Base-by-base conservation (phyloP, 2,888 invertebrate genomes). In the Ormyrus thymus region DNA sequence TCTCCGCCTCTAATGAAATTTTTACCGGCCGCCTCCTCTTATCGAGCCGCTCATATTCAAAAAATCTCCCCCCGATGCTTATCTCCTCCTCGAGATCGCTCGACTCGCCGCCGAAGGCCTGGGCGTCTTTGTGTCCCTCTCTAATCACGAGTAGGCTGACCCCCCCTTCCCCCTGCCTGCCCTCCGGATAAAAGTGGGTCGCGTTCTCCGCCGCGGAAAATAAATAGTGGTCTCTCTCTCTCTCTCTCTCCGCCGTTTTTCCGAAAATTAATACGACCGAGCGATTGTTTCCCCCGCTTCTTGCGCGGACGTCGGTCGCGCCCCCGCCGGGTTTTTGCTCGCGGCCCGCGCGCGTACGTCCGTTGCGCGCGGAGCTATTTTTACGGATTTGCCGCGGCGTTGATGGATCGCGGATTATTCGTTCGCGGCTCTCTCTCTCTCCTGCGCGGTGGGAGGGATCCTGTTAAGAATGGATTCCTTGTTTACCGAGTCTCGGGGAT, bases 171-270 rank as follows among this genome's bases (percentile, higher is more conserved):
- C 45, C 62, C 43, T 58, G 10, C 13, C 43, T 43, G 64, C 9
- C 59, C 43, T 55, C 13, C 70, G 59, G 71, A 65, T 4, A 29
- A 66, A 78, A 68, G 62, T 73, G 68, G 78, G 78, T 78, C 78
- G 53, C 13, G 43, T 29, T 29, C 29, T 29, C 8, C 29, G 56
- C 10, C 43, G 43, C 55, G 15, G 61, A 69, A 51, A 29, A 71
- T 71, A 72, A 78, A 72, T 78, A 78, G 72, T 72, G 51, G 72
- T 72, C 77, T 29, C n/a, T 68, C 62, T 76, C 48, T 10, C 15
- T 62, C 46, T 56, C 56, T 56, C 48, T 51, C 43, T 15, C 6
- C 10, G 6, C 0, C n/a, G 5, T 58, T 61, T 65, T 53, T 62
- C 43, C n/a, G 53, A 6, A 4, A 29, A 29, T 29, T 29, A 29